Percentiles rank a stretch among this genome's conserved stretches.
These are phyloP conservation scores for Lucifuga dentata DNA, from an alignment of 2,113 vertebrate species.

Conservation along the genomic window DNA sequence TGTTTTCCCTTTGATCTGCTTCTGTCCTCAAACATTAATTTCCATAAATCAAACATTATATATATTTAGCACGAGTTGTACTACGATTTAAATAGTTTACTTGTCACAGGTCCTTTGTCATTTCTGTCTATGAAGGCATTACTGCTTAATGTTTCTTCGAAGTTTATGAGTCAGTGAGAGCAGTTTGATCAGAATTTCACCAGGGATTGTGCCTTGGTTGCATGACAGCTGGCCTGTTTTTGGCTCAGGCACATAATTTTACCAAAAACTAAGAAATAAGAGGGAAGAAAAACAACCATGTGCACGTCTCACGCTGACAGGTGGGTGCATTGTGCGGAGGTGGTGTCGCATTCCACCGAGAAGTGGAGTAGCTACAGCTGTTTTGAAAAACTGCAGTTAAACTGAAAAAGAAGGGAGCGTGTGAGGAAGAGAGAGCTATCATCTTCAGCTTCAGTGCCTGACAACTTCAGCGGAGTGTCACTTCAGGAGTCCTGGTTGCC, in stretches of 20 bases:
- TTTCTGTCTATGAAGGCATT: conserved; percentile 28
- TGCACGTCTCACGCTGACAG: conserved; percentile 25
- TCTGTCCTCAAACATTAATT: conserved; percentile 16
- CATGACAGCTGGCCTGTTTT: conserved; percentile 58
- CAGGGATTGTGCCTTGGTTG: conserved; percentile 11
- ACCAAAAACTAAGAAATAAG: conserved; percentile 4
- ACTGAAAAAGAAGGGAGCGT: conserved; percentile 7
- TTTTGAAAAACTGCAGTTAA: conserved; percentile 3
- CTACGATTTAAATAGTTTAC: conserved; percentile 33
- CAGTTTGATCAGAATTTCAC: conserved; percentile 23
- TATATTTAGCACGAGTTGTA: conserved; percentile 16
- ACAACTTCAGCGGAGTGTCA: conserved; percentile 21
- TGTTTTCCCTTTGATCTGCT: conserved; percentile 8
- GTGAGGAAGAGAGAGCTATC: background rate
- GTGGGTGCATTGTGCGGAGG: conserved; percentile 2
- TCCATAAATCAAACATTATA: conserved; percentile 29
- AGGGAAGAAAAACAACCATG: conserved; percentile 4
- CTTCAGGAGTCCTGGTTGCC: conserved; percentile 25
- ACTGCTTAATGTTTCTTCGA: conserved; percentile 25
- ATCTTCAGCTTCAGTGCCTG: conserved; percentile 1
- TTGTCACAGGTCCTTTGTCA: conserved; percentile 16
- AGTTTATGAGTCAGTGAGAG: conserved; percentile 17
- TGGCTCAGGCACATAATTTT: conserved; percentile 34
- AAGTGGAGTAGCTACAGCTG: background rate
- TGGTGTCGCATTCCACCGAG: conserved; percentile 1